Evolutionary conservation across 2,797 vertebrate species (phyloP).

Genomic region (Rhabdophis nuchalis): DNA sequence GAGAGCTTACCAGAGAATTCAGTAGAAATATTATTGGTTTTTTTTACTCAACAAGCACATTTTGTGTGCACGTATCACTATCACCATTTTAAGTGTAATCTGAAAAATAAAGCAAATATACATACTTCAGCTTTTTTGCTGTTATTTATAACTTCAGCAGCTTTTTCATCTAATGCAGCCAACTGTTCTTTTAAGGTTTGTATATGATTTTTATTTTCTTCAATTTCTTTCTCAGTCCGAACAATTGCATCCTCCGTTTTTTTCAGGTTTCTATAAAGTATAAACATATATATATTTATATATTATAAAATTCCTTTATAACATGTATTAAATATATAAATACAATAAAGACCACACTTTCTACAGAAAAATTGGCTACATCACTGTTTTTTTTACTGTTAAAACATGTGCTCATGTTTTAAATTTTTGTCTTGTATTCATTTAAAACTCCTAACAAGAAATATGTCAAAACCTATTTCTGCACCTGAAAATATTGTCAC

Average conservation of each 20-base stretch:
- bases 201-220: constrained; percentile 76
- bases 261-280: constrained; percentile 82
- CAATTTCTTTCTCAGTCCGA: constrained; percentile 77
- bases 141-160: constrained; percentile 78
- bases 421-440: not conserved
- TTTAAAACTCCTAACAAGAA: not conserved
- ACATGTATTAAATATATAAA: not conserved
- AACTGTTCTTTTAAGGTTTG: constrained; percentile 76
- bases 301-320: not conserved
- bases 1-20: not conserved
- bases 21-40: not conserved
- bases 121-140: constrained; percentile 85
- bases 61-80: not conserved
- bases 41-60: not conserved
- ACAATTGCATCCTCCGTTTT: constrained; percentile 81
- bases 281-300: not conserved
- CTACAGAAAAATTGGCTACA: not conserved
- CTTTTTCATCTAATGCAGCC: constrained; percentile 83
- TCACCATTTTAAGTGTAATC: not conserved
- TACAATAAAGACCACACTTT: not conserved
- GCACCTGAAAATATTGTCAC: not conserved
- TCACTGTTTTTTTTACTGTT: not conserved
- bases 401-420: not conserved
- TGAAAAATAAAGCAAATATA: not conserved
- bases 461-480: not conserved